These are phyloP conservation scores for Proctacanthus coquilletti DNA, from an alignment of 1,140 invertebrate species.

Conservation along the genomic window DNA sequence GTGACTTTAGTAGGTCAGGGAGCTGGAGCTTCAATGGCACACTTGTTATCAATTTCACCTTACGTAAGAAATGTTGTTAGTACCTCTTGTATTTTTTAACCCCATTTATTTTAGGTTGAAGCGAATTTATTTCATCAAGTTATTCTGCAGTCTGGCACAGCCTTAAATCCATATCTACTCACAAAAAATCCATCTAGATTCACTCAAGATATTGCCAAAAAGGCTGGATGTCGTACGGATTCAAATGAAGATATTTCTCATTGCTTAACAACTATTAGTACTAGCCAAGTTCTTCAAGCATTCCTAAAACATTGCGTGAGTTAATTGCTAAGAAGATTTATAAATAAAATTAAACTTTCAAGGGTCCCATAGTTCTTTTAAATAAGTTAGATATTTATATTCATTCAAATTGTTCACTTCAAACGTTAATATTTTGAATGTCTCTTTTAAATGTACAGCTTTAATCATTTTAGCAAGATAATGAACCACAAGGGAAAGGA, in stretches of 20 bases:
- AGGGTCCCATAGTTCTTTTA: too few relatives aligned
- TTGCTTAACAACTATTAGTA: neutral
- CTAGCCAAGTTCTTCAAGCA: neutral
- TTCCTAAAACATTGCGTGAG: neutral
- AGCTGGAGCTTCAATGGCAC: slow-evolving; percentile 30
- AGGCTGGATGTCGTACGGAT: neutral
- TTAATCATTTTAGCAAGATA: too few relatives aligned
- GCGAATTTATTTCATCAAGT: neutral
- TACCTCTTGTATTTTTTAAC: neutral
- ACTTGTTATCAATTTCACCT: slow-evolving; percentile 17
- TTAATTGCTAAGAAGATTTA: too few relatives aligned
- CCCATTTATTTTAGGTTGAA: neutral
- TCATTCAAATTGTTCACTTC: too few relatives aligned
- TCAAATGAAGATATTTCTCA: neutral
- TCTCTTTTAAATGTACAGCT: too few relatives aligned
- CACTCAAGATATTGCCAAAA: neutral
- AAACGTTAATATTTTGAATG: too few relatives aligned
- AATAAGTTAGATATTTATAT: too few relatives aligned
- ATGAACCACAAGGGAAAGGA: neutral
- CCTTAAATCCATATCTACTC: neutral
- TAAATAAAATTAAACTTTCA: too few relatives aligned
- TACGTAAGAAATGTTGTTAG: too few relatives aligned
- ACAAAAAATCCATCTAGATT: neutral
- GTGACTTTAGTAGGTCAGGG: slow-evolving; percentile 38
- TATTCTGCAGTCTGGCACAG: neutral